Base-by-base conservation (phyloP, 2,797 vertebrate species). In the Heteromormyrus szaboi region DNA sequence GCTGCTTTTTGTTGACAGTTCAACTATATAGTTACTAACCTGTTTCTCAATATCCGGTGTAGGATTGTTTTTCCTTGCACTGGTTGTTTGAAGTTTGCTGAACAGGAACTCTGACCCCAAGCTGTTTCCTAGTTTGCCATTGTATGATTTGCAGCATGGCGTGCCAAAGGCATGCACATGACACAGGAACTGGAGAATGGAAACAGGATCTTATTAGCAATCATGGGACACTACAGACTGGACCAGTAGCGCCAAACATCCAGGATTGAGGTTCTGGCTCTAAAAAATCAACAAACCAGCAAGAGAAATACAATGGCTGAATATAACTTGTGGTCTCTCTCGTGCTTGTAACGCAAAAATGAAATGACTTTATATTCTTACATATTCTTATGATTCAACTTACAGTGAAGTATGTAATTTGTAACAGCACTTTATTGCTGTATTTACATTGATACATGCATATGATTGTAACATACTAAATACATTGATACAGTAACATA, bases 71-170 rank as follows among this genome's bases (percentile, higher is more conserved):
- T 79, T 44, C 76, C 41, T 46, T 81, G 7, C 17, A 44, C 76
- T 81, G 72, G 33, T 44, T 79, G 5, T n/a, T 79, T 41, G 37
- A 81, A 81, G 76, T 81, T 81, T 81, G 76, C 76, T 46, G 17
- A 46, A 81, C 41, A 81, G 76, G 76, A 81, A 81, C 76, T 81
- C 19, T 81, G 76, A 81, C 76, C 76, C 41, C 17, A 81, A 81
- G 76, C 37, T 44, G 76, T 81, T 81, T 81, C 41, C 76, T 22
- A n/a, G 41, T 81, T 81, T 81, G 14, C 17, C 6, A 8, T 81
- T 81, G 29, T 72, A 17, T 72, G 33, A 37, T 72, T 72, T 37
- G 68, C 37, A 37, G 17, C 29, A 72, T 37, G 76, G 37, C 17
- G 8, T 79, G 72, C 14, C 72, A 44, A 44, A 41, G 19, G 19